Conservation (phyloP, 2,888 invertebrate genomes). For the Drosophila parthenogenetica region DNA sequence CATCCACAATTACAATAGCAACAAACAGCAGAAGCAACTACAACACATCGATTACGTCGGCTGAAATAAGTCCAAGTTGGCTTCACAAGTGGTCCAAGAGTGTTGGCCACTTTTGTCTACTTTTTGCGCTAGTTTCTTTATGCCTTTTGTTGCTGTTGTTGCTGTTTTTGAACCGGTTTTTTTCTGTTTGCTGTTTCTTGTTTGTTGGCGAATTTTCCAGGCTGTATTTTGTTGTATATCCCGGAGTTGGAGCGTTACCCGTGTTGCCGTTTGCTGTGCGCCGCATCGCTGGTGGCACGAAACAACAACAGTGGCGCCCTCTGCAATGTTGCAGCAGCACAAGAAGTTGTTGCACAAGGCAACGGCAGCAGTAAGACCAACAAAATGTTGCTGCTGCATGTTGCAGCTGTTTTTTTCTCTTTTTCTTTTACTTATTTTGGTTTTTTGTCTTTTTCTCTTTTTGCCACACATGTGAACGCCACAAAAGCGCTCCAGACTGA, state of each 20-base stretch:
- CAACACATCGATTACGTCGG: conserved; percentile 6
- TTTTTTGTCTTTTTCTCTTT: neutral
- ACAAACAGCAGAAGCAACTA: neutral
- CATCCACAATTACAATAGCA: conserved; percentile 4
- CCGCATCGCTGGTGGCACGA: conserved; percentile 83
- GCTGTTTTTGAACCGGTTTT: conserved; percentile 16
- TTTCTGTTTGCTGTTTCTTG: conserved; percentile 53
- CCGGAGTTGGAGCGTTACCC: conserved; percentile 29
- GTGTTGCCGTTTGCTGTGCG: conserved; percentile 64
- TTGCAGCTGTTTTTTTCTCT: conserved; percentile 67
- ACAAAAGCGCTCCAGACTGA: conserved; percentile 52
- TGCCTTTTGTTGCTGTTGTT: conserved; percentile 29
- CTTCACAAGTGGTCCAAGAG: conserved; percentile 45
- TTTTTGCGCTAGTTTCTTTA: conserved; percentile 71
- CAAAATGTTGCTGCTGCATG: conserved; percentile 67
- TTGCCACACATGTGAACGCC: conserved; percentile 54
- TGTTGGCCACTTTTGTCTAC: conserved; percentile 64
- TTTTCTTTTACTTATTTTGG: too few species aligned
- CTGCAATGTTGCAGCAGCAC: conserved; percentile 82
- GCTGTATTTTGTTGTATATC: conserved; percentile 48
- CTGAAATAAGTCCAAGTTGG: conserved; percentile 24
- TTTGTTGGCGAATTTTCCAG: conserved; percentile 74
- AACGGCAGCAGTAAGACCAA: conserved; percentile 10
- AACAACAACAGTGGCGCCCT: conserved; percentile 84
- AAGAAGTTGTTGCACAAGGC: conserved; percentile 58